Conservation (phyloP, 2,113 vertebrate genomes). For the rat (Rattus norvegicus) region GRCr8 NC_086024.1:64220001-64220500, state of each 20-base stretch:
- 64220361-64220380: not conserved
- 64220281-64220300: constrained; percentile 5
- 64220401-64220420: no score
- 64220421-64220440: not conserved
- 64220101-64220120: constrained; percentile 55
- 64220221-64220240: constrained; percentile 16
- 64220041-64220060: not conserved
- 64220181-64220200: constrained; percentile 6
- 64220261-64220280: constrained; percentile 47
- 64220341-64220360: not conserved
- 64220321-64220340: constrained; percentile 43
- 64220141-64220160: not conserved
- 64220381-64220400: not conserved
- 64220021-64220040: accelerated
- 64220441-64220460: not conserved
- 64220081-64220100: not conserved
- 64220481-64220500: not conserved
- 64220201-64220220: constrained; percentile 40
- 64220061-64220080: not conserved
- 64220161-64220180: not conserved
- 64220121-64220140: constrained; percentile 62
- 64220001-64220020: no score
- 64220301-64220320: constrained; percentile 4
- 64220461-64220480: not conserved
- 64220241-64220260: constrained; percentile 41